Base-by-base conservation (phyloP, 2,113 vertebrate genomes). In the Cyanistes caeruleus region DNA sequence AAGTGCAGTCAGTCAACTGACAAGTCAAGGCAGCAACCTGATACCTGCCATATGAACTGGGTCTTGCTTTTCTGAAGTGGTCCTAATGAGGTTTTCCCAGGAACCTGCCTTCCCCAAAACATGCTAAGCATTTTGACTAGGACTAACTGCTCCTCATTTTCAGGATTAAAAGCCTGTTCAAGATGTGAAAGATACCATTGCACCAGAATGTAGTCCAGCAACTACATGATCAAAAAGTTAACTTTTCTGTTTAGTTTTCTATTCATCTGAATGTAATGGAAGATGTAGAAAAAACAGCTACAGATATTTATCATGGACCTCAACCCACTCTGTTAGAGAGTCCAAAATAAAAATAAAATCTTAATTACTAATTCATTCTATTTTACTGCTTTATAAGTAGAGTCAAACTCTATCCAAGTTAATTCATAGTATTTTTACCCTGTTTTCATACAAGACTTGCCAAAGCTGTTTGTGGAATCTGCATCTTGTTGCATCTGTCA, bases 1-100 rank as follows among this genome's bases (percentile, higher is more conserved):
- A 82, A 84, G n/a, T 24, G 28, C n/a, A n/a, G n/a, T n/a, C n/a
- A n/a, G n/a, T n/a, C n/a, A n/a, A n/a, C n/a, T n/a, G n/a, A n/a
- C n/a, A n/a, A n/a, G n/a, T n/a, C n/a, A n/a, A n/a, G n/a, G 25
- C 48, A 84, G 72, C 58, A 96, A 83, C 17, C 17, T 60, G 60
- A 56, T 13, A 77, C 0, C 2, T 20, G 60, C 18, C 35, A 37
- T 3, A 23, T 0, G 2, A 92, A 67, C 20, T 30, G 15, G 5
- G 41, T 43, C 31, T 67, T n/a, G 46, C 23, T 91, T 82, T 78
- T 74, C 76, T 67, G 53, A 84, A 74, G 52, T 5, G 9, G 11
- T 74, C n/a, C 39, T 73, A 69, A 60, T 8, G 4, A 33, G 11
- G 19, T 51, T 80, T 91, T 65, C 33, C 21, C 43, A 77, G 75